Percentiles rank a stretch among this genome's conserved stretches.
These are phyloP conservation scores for Orientallactaga sibirica DNA, from an alignment of 2,797 vertebrate species.

Conservation along the genomic window DNA sequence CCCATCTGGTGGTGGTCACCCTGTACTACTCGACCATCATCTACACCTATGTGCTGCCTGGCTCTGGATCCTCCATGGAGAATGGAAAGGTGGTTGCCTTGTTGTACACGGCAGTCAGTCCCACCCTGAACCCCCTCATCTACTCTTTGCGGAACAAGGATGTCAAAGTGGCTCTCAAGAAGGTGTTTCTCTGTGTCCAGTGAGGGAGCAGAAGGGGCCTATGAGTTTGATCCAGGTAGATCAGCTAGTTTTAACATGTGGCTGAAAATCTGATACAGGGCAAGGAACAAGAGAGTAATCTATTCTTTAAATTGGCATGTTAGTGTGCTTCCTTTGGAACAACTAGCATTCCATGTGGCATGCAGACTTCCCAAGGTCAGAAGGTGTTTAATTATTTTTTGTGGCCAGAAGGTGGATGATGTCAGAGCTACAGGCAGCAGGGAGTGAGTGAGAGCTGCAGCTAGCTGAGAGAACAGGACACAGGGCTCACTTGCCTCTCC, in stretches of 20 bases:
- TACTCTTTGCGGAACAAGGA: slow-evolving; percentile 66
- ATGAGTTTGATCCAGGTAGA: not conserved
- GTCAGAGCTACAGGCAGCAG: not conserved
- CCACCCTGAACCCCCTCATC: slow-evolving; percentile 69
- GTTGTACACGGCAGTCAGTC: slow-evolving; percentile 60
- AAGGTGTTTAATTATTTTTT: too few relatives aligned
- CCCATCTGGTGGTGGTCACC: slow-evolving; percentile 44
- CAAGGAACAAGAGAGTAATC: not conserved
- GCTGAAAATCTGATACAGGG: not conserved
- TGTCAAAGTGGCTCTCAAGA: slow-evolving; percentile 40
- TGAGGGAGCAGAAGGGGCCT: not conserved
- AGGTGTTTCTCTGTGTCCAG: not conserved
- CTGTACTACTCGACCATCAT: slow-evolving; percentile 37
- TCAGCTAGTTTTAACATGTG: not conserved
- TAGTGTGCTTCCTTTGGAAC: not conserved
- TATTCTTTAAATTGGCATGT: too few relatives aligned
- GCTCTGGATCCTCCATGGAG: slow-evolving; percentile 2
- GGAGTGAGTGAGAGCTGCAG: not conserved
- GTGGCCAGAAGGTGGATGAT: too few relatives aligned
- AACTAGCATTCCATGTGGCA: too few relatives aligned
- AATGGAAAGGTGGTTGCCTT: slow-evolving; percentile 48
- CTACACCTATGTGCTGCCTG: slow-evolving; percentile 44
- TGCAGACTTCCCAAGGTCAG: not conserved
- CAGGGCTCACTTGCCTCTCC: not conserved
- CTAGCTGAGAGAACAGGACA: not conserved